Evolutionary conservation across 1,140 invertebrate genomes (phyloP), one percentile per base, ranked within the genome.

Genomic region (Sipha flava): DNA sequence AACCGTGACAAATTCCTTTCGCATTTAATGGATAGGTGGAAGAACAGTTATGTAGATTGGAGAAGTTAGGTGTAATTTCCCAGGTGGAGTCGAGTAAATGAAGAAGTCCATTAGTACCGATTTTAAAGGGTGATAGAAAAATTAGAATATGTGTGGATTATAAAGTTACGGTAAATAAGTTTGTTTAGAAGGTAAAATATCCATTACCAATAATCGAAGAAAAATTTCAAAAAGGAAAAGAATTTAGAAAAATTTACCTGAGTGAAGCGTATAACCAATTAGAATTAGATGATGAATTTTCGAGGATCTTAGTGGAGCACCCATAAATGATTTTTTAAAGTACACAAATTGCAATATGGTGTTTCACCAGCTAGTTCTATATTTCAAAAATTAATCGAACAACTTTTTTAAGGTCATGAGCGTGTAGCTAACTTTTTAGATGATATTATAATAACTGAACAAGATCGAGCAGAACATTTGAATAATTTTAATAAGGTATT

Each of bases 401-500:
- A 49, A 52, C 47, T 52, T 52, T 52, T 52, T 9, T 21, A 45
- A 45, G 72, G 47, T 7, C 34, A 79, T n/a, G 3, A 40, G 23
- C 43, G 45, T 37, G 59, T 79, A 29, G 18, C n/a, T 12, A 49
- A 37, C 47, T 81, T 81, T 43, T 81, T 79, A 62, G 70, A 80
- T 80, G 70, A 80, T 23, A 57, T 80, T 40, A 75, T 75, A 12
- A 31, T 80, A 7, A 37, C 49, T 10, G 49, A 45, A 21, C 3
- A 45, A 59, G 75, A 1, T 7, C 1, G 2, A 21, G 29, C 57
- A 40, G 52, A 80, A 75, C 70, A 75, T 62, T 75, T 80, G 2
- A 59, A 26, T 3, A 73, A 54, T 45, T n/a, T 80, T 6, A 7
- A 37, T 4, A 29, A 23, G 40, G 70, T 80, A 23, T 79, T 81